Evolutionary conservation across 2,888 invertebrate species (phyloP), one percentile per base, ranked within the genome.

Genomic region (Nymphalis polychloros): DNA sequence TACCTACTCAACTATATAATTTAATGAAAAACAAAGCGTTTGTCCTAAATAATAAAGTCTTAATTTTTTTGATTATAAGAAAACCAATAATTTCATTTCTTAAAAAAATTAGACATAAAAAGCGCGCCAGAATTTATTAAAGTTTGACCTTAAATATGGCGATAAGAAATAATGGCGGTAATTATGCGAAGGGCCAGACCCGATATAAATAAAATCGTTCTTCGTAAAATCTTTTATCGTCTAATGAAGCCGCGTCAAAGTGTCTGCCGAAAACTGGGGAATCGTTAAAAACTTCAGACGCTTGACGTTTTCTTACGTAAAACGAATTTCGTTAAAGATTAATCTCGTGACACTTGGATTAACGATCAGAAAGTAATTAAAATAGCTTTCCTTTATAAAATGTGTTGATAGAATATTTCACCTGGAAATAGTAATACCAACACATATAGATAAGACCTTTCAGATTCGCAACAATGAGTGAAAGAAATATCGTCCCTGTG

Each of bases 151-250:
- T 67, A 63, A 55, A 52, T 16, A 57, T 60, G 49, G 52, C 53
- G 55, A 60, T 66, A 63, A 63, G 63, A 49, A 46, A 60, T 64
- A 62, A 67, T 67, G 20, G 47, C 41, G 31, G 47, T 67, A 64
- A 70, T 70, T 67, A 64, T 57, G 46, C 49, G 49, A 64, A 50
- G 31, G 60, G 23, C 53, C 20, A 2, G n/a, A 20, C 31, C 41
- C 46, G 46, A 60, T 63, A 52, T 55, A 59, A 64, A 69, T 60
- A 67, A 69, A 64, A 64, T 59, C 20, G 27, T 62, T 50, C 53
- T 61, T 20, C 63, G 62, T 65, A 63, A 70, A 72, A 65, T 59
- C 52, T 70, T 65, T 72, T 68, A 72, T 67, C 63, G 20, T 55
- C 50, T 50, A 59, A 61, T 50, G 41, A 59, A 59, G 20, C 60